Percentiles rank a stretch among this genome's conserved stretches.
Evolutionary conservation across 2,113 vertebrate species (phyloP).

Genomic region (Hipposideros armiger): DNA sequence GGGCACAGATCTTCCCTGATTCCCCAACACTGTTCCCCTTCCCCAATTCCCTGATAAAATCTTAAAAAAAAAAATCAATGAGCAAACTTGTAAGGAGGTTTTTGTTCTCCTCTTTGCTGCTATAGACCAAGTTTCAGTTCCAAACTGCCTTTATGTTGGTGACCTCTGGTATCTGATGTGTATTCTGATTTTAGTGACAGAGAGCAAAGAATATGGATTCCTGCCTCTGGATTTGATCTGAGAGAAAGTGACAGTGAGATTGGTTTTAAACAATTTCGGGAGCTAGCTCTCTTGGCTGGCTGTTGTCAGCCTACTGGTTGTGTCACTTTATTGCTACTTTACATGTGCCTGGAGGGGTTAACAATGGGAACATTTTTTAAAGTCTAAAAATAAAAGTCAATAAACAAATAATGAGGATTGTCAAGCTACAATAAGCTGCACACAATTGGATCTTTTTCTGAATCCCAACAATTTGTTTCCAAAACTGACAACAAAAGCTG

Average conservation of each 20-base stretch:
- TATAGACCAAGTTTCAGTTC: neutral
- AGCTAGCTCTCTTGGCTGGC: neutral
- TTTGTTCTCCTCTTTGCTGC: neutral
- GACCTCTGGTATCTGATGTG: neutral
- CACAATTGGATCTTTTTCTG: neutral
- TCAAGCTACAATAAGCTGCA: neutral
- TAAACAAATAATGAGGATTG: neutral
- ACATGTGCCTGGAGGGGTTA: neutral
- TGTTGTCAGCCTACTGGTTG: neutral
- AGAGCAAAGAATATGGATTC: neutral
- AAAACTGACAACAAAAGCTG: neutral
- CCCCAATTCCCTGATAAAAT: no score
- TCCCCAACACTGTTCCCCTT: no score
- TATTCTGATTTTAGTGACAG: neutral
- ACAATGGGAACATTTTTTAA: slow-evolving; percentile 17
- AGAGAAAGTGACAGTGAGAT: neutral
- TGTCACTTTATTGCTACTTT: neutral
- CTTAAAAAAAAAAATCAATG: neutral
- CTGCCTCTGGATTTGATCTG: neutral
- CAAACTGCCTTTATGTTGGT: accelerated
- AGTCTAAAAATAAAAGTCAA: slow-evolving; percentile 61
- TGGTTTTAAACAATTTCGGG: neutral
- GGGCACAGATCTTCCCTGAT: no score
- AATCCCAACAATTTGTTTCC: slow-evolving; percentile 7
- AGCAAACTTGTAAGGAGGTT: neutral